Conservation (phyloP, 2,113 vertebrate genomes). For the Gnathonemus longibarbis region DNA sequence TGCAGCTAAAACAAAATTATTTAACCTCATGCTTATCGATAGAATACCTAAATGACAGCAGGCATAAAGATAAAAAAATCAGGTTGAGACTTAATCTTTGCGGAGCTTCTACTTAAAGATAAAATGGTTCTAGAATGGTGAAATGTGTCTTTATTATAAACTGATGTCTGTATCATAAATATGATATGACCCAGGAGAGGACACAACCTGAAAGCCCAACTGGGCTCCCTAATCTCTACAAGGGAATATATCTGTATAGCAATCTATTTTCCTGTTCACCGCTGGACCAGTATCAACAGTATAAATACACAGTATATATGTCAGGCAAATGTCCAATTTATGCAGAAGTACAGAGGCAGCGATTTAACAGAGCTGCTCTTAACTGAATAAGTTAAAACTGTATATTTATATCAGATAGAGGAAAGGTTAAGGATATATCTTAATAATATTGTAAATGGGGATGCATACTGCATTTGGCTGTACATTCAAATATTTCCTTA, state of each 20-base stretch:
- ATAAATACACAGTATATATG: background rate
- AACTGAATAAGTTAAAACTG: background rate
- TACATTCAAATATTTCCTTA: background rate
- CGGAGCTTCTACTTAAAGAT: background rate
- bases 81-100: background rate
- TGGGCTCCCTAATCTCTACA: background rate
- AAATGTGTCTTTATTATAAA: background rate
- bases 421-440: background rate
- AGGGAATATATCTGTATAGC: background rate
- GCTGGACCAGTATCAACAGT: background rate
- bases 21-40: background rate
- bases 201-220: background rate
- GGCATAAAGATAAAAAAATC: background rate
- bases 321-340: background rate
- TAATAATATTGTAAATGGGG: background rate
- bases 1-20: background rate
- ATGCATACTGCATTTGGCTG: background rate
- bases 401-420: background rate
- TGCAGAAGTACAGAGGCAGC: background rate
- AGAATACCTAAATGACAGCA: background rate
- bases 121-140: background rate
- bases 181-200: background rate
- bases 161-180: slow-evolving; percentile 5
- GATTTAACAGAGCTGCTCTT: background rate
- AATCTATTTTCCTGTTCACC: background rate